Evolutionary conservation across 1,140 invertebrate genomes (phyloP), one percentile per base, ranked within the genome.

Genomic region (Liolophura sinensis): DNA sequence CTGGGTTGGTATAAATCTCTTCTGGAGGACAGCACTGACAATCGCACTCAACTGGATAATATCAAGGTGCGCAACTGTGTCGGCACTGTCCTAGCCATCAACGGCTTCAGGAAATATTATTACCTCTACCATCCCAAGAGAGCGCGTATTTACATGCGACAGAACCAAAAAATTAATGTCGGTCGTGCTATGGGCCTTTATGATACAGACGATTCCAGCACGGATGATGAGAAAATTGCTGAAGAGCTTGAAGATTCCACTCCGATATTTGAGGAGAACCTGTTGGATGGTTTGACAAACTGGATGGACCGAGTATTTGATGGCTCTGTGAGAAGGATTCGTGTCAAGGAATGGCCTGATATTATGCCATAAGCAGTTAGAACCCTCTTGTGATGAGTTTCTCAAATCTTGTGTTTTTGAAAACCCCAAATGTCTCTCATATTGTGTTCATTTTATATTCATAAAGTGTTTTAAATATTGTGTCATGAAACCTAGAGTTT

Each of bases 1-100:
- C 85, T 98, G 62, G 83, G 82, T 51, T 99, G 96, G 96, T 99
- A 98, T 84, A 90, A 91, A 54, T 91, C 93, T 74, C 84, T 99
- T 31, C 86, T 99, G 52, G 89, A 92, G 68, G 86, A 96, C 70
- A 82, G 73, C 54, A 73, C 79, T 18, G 73, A 71, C 64, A 71
- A 69, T 91, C 94, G 83, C 65, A 87, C 90, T 62, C 90, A 93
- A 73, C 86, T 98, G 61, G 90, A 70, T 4, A 64, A 92, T 71
- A 97, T 99, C 49, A 98, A 99, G 87, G 93, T 95, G 4, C 90
- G 93, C 75, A 98, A 98, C 87, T 98, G 95, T 84, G 91, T 98
- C 47, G 97, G 97, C 9, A 99, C 97, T 24, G 96, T 99, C 46
- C 85, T 99, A 24, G 93, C 95, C 1, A 85, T 99, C 48, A 99